phyloP scores from a whole-genome alignment of 2,113 vertebrate genomes.

The Alaudala cheleensis region DNA sequence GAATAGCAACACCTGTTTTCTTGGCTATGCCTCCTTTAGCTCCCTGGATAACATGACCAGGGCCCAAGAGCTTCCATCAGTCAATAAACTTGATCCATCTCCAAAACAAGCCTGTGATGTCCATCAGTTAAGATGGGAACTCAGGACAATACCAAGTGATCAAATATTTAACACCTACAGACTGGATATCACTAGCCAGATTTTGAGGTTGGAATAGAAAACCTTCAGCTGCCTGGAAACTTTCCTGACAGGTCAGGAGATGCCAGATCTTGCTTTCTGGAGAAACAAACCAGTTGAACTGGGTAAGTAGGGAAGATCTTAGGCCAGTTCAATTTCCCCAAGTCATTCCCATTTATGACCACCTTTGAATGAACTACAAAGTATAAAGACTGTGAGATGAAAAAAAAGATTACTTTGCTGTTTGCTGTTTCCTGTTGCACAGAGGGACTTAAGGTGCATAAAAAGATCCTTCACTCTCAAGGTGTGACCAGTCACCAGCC shows the following conservation, averaged over 20 bases:
- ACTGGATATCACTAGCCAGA: not conserved
- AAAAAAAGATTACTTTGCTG: not conserved
- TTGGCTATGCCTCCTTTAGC: not conserved
- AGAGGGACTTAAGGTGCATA: not conserved
- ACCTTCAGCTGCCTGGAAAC: not conserved
- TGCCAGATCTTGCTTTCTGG: not conserved
- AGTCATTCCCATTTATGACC: rapidly evolving
- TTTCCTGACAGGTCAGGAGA: not conserved
- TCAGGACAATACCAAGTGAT: not conserved
- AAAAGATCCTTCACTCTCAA: not conserved
- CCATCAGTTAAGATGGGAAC: not conserved
- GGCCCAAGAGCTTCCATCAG: not conserved
- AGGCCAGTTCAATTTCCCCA: not conserved
- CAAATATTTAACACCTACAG: not conserved
- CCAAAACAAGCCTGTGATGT: not conserved
- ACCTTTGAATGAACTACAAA: not conserved
- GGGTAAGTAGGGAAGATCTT: not conserved
- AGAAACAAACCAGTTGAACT: not conserved
- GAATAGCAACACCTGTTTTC: not conserved
- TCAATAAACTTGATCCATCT: not conserved
- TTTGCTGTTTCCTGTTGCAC: not conserved
- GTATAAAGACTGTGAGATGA: not conserved
- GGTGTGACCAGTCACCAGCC: not conserved
- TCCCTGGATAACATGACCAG: not conserved
- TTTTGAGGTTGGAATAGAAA: not conserved